Conservation (phyloP, 2,797 vertebrate species). For the Buceros bicornis region DNA sequence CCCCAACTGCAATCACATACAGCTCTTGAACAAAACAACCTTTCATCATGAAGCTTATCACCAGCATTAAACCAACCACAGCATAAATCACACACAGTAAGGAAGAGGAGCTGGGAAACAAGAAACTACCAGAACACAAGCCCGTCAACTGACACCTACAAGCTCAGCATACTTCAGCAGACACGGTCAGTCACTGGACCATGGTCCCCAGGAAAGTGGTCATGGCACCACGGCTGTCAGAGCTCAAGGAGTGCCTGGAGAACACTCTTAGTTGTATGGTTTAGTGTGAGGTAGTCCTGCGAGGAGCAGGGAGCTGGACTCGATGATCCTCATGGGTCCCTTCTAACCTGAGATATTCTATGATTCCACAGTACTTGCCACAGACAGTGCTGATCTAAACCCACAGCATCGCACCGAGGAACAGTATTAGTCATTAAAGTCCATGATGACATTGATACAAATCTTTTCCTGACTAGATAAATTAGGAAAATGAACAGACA, state of each 20-base stretch:
- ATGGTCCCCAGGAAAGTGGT: neutral
- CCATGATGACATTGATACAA: neutral
- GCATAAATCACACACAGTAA: neutral
- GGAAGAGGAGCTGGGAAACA: neutral
- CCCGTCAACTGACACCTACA: neutral
- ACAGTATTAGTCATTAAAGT: neutral
- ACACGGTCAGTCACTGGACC: neutral
- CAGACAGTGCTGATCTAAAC: neutral
- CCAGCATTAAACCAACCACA: neutral
- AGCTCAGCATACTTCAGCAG: neutral
- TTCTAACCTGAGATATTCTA: neutral
- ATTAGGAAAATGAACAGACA: neutral
- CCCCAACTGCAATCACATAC: neutral
- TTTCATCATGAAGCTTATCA: neutral
- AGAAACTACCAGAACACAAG: neutral
- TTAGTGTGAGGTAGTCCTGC: neutral
- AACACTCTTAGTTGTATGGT: neutral
- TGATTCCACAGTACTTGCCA: neutral
- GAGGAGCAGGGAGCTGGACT: neutral
- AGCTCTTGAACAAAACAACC: neutral
- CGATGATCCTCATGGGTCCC: neutral
- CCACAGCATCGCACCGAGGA: neutral
- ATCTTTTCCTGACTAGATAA: neutral
- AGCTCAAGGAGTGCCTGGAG: neutral
- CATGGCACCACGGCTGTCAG: accelerated